These are phyloP conservation scores for Dipodomys ordii DNA, from an alignment of 2,113 vertebrate genomes.

Conservation along the genomic window DNA sequence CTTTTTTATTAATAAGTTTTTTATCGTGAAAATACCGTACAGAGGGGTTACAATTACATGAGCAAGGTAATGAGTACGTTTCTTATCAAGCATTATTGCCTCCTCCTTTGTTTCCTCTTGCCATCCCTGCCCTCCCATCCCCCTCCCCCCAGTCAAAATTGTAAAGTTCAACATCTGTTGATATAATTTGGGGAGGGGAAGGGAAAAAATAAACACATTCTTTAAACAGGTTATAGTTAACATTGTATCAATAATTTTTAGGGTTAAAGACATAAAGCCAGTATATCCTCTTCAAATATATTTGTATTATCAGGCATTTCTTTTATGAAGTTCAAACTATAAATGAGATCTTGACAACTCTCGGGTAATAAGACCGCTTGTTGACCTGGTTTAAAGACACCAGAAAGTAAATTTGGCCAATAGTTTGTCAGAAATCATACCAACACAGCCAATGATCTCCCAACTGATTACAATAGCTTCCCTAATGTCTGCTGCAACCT, in stretches of 20 bases:
- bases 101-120: no score
- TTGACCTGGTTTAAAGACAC: slow-evolving; percentile 94
- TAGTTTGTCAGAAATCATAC: slow-evolving; percentile 92
- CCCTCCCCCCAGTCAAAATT: no score
- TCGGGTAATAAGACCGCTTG: slow-evolving; percentile 93
- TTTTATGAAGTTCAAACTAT: slow-evolving; percentile 84
- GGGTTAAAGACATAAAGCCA: slow-evolving; percentile 25
- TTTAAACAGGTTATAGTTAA: neutral
- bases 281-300: neutral
- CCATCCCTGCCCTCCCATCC: no score
- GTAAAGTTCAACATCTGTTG: no score
- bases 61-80: no score
- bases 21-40: no score
- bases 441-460: slow-evolving; percentile 92
- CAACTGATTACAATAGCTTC: slow-evolving; percentile 85
- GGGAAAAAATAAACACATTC: neutral
- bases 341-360: slow-evolving; percentile 86
- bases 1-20: no score
- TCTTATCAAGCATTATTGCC: no score
- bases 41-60: no score
- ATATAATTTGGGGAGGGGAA: no score
- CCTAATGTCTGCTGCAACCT: slow-evolving; percentile 91
- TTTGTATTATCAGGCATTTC: slow-evolving; percentile 90
- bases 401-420: slow-evolving; percentile 93
- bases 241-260: neutral